Conservation (phyloP, 1,140 invertebrate genomes). For the Brachionus sp. region DNA sequence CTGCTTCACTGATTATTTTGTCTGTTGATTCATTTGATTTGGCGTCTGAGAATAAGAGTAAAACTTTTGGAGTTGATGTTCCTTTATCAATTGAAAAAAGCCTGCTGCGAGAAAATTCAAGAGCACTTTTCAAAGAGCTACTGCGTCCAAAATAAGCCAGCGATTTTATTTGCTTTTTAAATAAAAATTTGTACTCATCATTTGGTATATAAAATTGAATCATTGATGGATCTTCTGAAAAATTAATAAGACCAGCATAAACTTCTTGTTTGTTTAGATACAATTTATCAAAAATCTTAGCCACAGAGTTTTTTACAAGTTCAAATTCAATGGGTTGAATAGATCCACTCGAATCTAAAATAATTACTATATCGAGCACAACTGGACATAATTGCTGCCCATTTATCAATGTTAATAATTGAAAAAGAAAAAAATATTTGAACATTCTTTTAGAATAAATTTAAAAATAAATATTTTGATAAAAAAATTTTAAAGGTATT, state of each 20-base stretch:
- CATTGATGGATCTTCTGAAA: neutral
- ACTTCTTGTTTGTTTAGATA: neutral
- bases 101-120: neutral
- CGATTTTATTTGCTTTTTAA: neutral
- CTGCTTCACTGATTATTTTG: neutral
- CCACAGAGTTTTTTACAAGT: neutral
- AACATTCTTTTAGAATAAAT: neutral
- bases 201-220: neutral
- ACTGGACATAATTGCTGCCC: neutral
- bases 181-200: neutral
- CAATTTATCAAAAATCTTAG: neutral
- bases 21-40: neutral
- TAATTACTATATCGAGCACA: neutral
- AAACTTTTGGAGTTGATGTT: neutral
- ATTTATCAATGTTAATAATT: neutral
- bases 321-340: neutral
- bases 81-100: neutral
- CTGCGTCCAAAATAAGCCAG: conserved; percentile 2
- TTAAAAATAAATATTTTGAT: neutral
- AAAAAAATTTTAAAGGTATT: too few species aligned
- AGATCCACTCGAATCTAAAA: neutral
- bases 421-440: neutral
- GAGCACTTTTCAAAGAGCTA: neutral
- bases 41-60: neutral
- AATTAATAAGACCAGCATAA: neutral